Evolutionary conservation across 2,797 vertebrate genomes (phyloP), one percentile per base, ranked within the genome.

Genomic region (Australoheros facetus): DNA sequence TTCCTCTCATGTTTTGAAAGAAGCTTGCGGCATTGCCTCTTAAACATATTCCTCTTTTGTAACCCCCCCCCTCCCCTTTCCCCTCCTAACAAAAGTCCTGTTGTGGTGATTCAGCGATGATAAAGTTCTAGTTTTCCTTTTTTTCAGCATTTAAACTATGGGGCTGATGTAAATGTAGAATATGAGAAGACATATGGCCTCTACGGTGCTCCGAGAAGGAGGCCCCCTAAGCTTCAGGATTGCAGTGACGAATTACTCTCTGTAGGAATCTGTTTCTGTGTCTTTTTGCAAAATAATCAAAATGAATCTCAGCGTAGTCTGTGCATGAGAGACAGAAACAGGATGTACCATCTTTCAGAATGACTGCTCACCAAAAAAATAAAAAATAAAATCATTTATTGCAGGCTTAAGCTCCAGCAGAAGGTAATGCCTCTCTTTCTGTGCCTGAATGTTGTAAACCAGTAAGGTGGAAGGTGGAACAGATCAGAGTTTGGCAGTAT

Each of bases 1-100:
- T 85, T 90, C 72, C 75, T 80, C 73, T 78, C 5, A 16, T 21
- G n/a, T 78, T 85, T 71, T 54, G 45, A 75, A 60, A 77, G 60
- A 79, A 82, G 37, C 54, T 57, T 34, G 17, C 16, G 19, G 26
- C 23, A 12, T 55, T 71, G 17, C 13, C 56, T 66, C 30, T 76
- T 13, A 48, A 28, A 51, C 16, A 23, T 72, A 54, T 57, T 8
- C 26, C 30, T 73, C 39, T 58, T 78, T 37, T 84, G 13, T 71
- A 81, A 56, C 54, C 26, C 51, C 16, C 28, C 7, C 9, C n/a
- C n/a, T 32, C 16, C 5, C 11, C 12, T 30, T 21, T 74, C 23
- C 30, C 16, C 45, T 32, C 5, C 9, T 69, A 19, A 73, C 48
- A 76, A 30, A 66, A 19, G 51, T 59, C 11, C 37, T 14, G 54